phyloP scores from a whole-genome alignment of 2,113 vertebrate genomes.

The Xenotilapia caudafasciata region DNA sequence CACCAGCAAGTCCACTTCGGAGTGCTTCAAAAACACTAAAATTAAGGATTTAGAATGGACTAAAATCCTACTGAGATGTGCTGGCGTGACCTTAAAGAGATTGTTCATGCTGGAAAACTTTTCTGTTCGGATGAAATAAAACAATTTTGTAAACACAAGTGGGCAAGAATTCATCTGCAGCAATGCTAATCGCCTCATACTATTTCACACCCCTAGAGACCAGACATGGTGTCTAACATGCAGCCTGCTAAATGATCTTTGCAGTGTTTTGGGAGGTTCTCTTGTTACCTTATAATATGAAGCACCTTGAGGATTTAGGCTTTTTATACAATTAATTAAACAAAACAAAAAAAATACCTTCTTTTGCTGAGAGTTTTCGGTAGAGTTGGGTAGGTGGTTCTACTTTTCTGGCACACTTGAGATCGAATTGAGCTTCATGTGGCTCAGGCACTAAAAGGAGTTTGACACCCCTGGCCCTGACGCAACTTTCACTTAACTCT shows the following conservation, averaged over 20 bases:
- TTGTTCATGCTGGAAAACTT: background rate
- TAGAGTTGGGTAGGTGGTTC: background rate
- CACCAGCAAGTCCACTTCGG: background rate
- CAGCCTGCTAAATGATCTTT: background rate
- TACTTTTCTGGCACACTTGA: background rate
- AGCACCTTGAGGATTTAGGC: background rate
- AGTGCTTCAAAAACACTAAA: accelerated
- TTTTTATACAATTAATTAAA: background rate
- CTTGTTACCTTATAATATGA: background rate
- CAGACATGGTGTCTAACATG: background rate
- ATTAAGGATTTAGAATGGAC: background rate
- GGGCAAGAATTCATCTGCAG: background rate
- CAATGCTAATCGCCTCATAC: background rate
- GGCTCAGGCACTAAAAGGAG: background rate
- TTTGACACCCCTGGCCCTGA: background rate
- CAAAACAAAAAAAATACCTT: background rate
- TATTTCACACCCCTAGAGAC: background rate
- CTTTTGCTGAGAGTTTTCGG: background rate
- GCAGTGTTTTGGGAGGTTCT: background rate
- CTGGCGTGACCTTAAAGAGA: background rate
- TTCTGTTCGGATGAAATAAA: background rate
- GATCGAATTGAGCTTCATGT: background rate
- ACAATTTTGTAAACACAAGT: background rate
- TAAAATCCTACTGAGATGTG: background rate
- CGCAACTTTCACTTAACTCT: background rate